Percentiles rank a stretch among this genome's conserved stretches.
Conservation (phyloP, 2,113 vertebrate species). For the Panthera tigris region DNA sequence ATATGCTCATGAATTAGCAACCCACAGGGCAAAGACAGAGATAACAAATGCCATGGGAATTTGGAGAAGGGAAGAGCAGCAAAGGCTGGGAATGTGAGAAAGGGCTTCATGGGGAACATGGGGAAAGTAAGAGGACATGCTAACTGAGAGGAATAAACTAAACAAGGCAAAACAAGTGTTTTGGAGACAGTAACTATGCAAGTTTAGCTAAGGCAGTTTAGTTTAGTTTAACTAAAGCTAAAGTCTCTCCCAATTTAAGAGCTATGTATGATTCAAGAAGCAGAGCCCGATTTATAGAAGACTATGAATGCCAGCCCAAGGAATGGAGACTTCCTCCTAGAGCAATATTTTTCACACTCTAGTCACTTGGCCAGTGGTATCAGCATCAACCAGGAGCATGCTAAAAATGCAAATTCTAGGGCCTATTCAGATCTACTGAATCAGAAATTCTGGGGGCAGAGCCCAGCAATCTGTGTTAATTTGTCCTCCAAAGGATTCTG, state of each 20-base stretch:
- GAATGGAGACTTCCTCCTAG: background rate
- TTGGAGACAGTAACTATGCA: background rate
- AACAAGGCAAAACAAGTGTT: background rate
- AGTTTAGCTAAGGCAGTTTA: background rate
- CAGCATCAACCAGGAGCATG: background rate
- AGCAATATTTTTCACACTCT: background rate
- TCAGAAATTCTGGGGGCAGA: background rate
- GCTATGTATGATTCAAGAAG: background rate
- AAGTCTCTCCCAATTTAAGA: background rate
- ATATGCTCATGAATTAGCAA: background rate
- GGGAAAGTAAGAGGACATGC: background rate
- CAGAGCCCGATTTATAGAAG: background rate
- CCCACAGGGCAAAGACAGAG: background rate
- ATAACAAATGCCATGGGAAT: background rate
- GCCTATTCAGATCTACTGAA: background rate
- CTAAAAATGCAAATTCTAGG: background rate
- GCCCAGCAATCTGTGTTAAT: background rate
- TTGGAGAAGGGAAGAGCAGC: background rate
- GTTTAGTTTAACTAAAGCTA: background rate
- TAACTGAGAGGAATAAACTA: background rate
- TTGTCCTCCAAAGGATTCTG: background rate
- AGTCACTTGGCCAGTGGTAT: background rate
- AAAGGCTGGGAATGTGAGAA: background rate
- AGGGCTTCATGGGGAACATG: background rate
- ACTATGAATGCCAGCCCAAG: background rate